These are phyloP conservation scores for Carlito syrichta DNA, from an alignment of 2,113 vertebrate genomes.

Conservation along the genomic window DNA sequence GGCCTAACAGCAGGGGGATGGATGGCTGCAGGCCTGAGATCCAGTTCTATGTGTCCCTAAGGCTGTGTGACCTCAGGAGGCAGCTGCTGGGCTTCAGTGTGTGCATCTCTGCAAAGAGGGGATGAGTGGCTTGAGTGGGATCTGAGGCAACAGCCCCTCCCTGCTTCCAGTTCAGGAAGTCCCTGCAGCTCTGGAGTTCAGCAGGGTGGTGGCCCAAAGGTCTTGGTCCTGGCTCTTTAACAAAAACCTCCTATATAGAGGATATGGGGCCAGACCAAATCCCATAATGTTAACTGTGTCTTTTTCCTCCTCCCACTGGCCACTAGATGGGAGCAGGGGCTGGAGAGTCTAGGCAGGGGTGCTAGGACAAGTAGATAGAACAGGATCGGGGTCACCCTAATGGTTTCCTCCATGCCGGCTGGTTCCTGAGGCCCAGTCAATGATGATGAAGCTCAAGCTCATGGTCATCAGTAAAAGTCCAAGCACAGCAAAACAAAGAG, in stretches of 20 bases:
- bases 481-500: conserved; percentile 90
- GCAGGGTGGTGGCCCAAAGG: background rate
- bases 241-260: conserved; percentile 39
- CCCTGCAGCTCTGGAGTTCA: background rate
- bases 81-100: background rate
- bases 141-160: background rate
- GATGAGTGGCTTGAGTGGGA: background rate
- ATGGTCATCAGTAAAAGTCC: conserved; percentile 96
- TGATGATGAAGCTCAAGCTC: conserved; percentile 98
- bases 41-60: background rate
- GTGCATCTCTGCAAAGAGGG: background rate
- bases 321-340: conserved; percentile 42
- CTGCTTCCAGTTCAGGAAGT: conserved; percentile 13
- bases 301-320: background rate
- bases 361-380: background rate
- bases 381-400: conserved; percentile 78
- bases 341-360: background rate
- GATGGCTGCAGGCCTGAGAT: background rate
- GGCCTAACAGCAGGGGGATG: background rate
- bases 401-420: conserved; percentile 87
- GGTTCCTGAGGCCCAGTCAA: conserved; percentile 90
- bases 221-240: conserved; percentile 45
- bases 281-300: background rate
- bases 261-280: conserved; percentile 22
- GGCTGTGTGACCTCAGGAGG: background rate